phyloP scores from a whole-genome alignment of 2,888 invertebrate genomes.

The Agrotis puta region DNA sequence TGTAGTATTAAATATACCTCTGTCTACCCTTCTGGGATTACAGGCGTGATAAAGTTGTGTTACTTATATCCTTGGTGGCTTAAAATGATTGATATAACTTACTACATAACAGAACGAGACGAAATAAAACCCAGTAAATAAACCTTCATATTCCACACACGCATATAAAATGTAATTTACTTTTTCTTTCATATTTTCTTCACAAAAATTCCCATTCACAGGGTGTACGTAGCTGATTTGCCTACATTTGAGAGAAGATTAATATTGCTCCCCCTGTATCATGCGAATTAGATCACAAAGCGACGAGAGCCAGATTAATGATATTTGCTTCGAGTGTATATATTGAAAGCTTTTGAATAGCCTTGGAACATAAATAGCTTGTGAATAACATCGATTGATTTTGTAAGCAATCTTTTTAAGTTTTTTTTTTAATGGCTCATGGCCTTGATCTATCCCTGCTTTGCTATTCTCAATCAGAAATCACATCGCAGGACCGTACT shows the following conservation, averaged over 20 bases:
- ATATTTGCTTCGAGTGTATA: constrained; percentile 21
- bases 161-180: constrained; percentile 21
- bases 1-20: not conserved
- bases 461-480: too few species aligned
- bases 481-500: too few species aligned
- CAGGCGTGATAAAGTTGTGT: not conserved
- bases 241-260: constrained; percentile 8
- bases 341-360: constrained; percentile 16
- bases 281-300: constrained; percentile 35
- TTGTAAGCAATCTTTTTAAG: not conserved
- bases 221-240: constrained; percentile 12
- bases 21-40: not conserved
- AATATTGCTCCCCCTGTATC: constrained; percentile 34
- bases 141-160: not conserved
- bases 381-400: constrained; percentile 8
- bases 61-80: not conserved
- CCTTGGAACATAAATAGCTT: not conserved
- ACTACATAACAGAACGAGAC: not conserved
- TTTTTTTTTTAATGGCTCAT: too few species aligned
- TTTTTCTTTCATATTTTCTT: constrained; percentile 12
- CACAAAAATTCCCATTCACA: not conserved
- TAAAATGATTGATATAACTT: not conserved
- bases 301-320: constrained; percentile 26
- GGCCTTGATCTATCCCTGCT: too few species aligned
- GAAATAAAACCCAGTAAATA: not conserved